Conservation (phyloP, 2,888 invertebrate genomes). For the Epistrophe eligans region DNA sequence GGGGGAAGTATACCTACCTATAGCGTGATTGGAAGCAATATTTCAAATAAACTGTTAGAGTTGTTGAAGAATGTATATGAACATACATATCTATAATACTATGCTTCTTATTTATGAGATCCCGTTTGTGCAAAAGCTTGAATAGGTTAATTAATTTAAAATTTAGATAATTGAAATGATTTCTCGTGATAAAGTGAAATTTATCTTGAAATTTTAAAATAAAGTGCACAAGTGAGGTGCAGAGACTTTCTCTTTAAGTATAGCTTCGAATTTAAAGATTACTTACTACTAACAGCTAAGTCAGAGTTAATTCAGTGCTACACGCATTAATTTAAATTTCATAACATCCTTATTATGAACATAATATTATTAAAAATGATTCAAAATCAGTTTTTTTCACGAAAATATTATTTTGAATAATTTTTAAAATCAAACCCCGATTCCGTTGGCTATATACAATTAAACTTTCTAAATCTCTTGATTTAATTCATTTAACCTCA, state of each 20-base stretch:
- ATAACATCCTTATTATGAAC: too few species aligned
- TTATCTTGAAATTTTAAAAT: neutral
- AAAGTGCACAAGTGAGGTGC: neutral
- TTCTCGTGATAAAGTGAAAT: slow-evolving; percentile 20
- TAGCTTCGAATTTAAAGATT: too few species aligned
- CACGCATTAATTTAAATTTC: too few species aligned
- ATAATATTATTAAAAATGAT: too few species aligned
- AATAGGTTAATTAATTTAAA: slow-evolving; percentile 64
- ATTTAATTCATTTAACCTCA: neutral
- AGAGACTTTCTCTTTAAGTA: too few species aligned
- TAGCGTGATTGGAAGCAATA: slow-evolving; percentile 72
- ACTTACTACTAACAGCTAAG: too few species aligned
- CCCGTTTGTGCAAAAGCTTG: neutral
- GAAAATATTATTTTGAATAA: too few species aligned
- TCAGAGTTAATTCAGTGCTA: too few species aligned
- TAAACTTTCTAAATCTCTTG: neutral
- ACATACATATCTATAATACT: too few species aligned
- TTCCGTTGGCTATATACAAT: neutral
- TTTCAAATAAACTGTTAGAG: slow-evolving; percentile 43
- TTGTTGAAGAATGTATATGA: too few species aligned
- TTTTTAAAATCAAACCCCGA: too few species aligned
- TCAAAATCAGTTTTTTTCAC: too few species aligned
- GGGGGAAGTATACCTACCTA: slow-evolving; percentile 11
- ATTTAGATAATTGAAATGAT: slow-evolving; percentile 62
- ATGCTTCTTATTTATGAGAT: neutral